Evolutionary conservation across 2,797 vertebrate species (phyloP), one percentile per base, ranked within the genome.

Genomic region (Acomys russatus): DNA sequence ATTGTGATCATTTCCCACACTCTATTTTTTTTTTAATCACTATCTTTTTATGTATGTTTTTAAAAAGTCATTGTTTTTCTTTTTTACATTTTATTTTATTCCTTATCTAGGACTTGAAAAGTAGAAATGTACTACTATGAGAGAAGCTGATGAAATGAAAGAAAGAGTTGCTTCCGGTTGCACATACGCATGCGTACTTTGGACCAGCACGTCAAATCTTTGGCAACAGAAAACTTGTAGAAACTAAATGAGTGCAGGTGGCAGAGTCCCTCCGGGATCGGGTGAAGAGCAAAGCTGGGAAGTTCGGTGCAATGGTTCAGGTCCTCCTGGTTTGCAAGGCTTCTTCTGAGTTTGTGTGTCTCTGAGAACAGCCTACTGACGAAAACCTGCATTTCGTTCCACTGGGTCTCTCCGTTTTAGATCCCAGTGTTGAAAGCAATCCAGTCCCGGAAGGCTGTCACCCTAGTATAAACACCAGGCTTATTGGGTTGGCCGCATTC

Each of bases 401-500:
- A 33, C 49, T 23, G 49, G 38, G 35, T 49, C 59, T 44, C 91
- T 92, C 76, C 84, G 64, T 78, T 91, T 98, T 97, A 99, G 94
- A 99, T 30, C 49, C 98, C 98, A 0, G 98, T 98, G 95, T 98
- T 97, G 85, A 97, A 90, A 85, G 90, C 1, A 71, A 99, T 99
- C 98, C 99, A 99, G 84, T 98, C 97, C 64, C 98, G 98, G 73
- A 98, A 97, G 66, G 98, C 98, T 91, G 98, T 98, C 93, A 99
- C 98, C 97, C 97, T 97, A 0, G 98, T 98, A 73, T 99, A 99
- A 61, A 99, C 98, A 78, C 99, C 99, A 9, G 99, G 99, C 94
- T 99, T 99, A 71, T 98, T 98, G 66, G 23, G 96, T 78, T 98
- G 96, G 30, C 97, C 98, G 30, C 99, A 99, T 73, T 98, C 98